Percentiles rank a stretch among this genome's conserved stretches.
Evolutionary conservation across 2,888 invertebrate species (phyloP).

Genomic region (Idaea dimidiata): DNA sequence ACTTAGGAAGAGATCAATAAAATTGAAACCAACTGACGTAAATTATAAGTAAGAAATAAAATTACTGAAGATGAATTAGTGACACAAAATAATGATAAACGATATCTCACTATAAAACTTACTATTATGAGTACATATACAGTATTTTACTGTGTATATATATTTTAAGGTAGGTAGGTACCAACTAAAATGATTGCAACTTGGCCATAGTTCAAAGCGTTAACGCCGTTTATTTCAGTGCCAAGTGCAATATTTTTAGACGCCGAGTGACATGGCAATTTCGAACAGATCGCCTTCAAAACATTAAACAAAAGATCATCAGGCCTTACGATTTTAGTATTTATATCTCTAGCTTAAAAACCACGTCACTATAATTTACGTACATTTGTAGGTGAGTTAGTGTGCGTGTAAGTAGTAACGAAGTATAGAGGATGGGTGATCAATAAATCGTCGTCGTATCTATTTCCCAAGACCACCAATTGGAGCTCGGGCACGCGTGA

Average conservation of each 20-base stretch:
- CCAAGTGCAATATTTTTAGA: constrained; percentile 76
- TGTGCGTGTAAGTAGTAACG: not conserved
- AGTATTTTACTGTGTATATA: no score
- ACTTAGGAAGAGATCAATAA: constrained; percentile 18
- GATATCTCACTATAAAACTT: not conserved
- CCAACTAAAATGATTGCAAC: constrained; percentile 30
- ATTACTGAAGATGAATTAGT: no score
- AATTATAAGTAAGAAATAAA: no score
- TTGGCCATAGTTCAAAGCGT: constrained; percentile 72
- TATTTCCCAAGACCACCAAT: constrained; percentile 29
- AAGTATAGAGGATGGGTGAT: constrained; percentile 8
- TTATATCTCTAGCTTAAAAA: constrained; percentile 26
- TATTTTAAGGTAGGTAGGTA: no score
- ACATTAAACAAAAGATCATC: constrained; percentile 30
- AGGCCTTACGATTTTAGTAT: constrained; percentile 15
- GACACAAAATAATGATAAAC: not conserved
- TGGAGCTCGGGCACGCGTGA: constrained; percentile 33
- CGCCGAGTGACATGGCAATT: constrained; percentile 55
- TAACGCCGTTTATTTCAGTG: constrained; percentile 66
- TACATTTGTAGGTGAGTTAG: not conserved
- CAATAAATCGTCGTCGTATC: constrained; percentile 16
- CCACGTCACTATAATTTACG: constrained; percentile 7
- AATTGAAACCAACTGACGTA: constrained; percentile 27
- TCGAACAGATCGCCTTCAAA: constrained; percentile 35
- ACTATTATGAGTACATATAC: not conserved